Base-by-base conservation (phyloP, 2,797 vertebrate genomes). In the Catostomus latipinnis region DNA sequence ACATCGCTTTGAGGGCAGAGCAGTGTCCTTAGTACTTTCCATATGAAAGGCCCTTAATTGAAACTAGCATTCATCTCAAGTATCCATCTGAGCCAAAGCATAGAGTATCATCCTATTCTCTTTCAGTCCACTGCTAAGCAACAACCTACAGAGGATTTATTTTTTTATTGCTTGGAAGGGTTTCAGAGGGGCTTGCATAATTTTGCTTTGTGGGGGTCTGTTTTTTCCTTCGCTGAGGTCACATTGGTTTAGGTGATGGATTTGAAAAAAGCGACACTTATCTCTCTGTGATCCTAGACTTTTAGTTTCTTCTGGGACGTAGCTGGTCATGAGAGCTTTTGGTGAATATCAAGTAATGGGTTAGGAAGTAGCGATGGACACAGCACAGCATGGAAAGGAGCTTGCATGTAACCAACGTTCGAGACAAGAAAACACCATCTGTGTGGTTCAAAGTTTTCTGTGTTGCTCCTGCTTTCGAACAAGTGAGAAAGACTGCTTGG, bases 21-120 rank as follows among this genome's bases (percentile, higher is more conserved):
- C 81, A 68, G 84, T 72, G 53, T 71, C 50, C 71, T 58, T 58
- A 49, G 88, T 91, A 84, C 71, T 94, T 93, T 92, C 71, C 93
- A 94, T 92, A 92, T 94, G 91, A 94, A 94, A 94, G 90, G 84
- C 61, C 34, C 74, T 83, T 93, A 78, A 90, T 90, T 88, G 82
- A 84, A 85, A 60, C 69, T 78, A 70, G 85, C 83, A 88, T 93
- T 91, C 76, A 89, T 88, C 90, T 93, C 87, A 90, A 93, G 94
- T 91, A 88, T 78, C 88, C 89, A 89, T 86, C 91, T 88, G 88
- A 92, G 83, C 88, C 74, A 52, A 43, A 80, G 80, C 83, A 81
- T 81, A 87, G 81, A 74, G 85, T 88, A 84, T 49, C 61, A 58
- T 73, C 72, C 66, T 10, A 54, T 80, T 46, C 60, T 63, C 10